Conservation (phyloP, 2,888 invertebrate genomes). For the Campoplex nolae region DNA sequence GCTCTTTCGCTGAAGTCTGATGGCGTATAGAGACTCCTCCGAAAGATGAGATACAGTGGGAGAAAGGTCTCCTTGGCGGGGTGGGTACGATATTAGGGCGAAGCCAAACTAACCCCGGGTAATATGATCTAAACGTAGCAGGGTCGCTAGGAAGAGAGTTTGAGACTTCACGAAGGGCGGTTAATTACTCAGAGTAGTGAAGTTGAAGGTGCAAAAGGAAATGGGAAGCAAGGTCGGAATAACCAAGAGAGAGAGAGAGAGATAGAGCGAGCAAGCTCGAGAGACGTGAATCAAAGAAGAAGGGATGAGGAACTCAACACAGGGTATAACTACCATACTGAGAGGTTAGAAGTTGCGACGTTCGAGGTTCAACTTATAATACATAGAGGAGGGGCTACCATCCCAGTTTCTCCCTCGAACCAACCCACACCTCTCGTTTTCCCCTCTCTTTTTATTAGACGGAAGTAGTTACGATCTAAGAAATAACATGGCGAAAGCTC, state of each 20-base stretch:
- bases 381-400: constrained; percentile 27
- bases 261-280: neutral
- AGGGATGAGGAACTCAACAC: constrained; percentile 20
- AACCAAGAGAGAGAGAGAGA: constrained; percentile 14
- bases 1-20: constrained; percentile 37
- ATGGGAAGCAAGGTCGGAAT: constrained; percentile 15
- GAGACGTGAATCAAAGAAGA: constrained; percentile 35
- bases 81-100: constrained; percentile 57
- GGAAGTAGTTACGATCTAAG: constrained; percentile 67
- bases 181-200: constrained; percentile 58
- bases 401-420: constrained; percentile 24
- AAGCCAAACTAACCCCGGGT: constrained; percentile 58
- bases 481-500: constrained; percentile 72
- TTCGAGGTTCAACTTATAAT: constrained; percentile 22
- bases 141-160: neutral
- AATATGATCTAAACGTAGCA: constrained; percentile 11
- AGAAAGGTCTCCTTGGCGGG: neutral
- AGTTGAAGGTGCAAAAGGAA: constrained; percentile 35
- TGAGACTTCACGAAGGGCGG: constrained; percentile 41
- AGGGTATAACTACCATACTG: constrained; percentile 4
- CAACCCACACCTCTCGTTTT: neutral
- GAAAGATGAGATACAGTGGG: neutral
- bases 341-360: constrained; percentile 14
- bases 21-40: constrained; percentile 34
- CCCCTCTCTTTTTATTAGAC: constrained; percentile 19